Percentiles rank a stretch among this genome's conserved stretches.
Conservation (phyloP, 2,888 invertebrate species). For the Cabera pusaria region DNA sequence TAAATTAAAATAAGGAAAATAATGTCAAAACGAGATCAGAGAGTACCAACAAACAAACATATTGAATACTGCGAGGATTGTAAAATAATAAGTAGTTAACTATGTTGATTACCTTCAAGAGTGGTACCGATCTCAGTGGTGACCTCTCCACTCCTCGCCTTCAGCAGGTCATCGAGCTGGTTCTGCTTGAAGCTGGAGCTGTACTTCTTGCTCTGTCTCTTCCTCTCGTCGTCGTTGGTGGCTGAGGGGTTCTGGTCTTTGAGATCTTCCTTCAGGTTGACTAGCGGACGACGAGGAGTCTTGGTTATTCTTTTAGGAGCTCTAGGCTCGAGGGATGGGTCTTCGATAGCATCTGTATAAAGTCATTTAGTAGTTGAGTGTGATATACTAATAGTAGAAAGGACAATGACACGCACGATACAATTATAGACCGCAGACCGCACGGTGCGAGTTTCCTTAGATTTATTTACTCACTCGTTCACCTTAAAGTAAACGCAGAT, state of each 20-base stretch:
- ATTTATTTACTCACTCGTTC: too few species aligned
- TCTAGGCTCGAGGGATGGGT: slow-evolving; percentile 51
- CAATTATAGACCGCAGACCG: too few species aligned
- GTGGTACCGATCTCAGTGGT: slow-evolving; percentile 56
- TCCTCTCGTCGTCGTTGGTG: slow-evolving; percentile 70
- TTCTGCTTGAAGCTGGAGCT: slow-evolving; percentile 71
- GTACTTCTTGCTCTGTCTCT: slow-evolving; percentile 76
- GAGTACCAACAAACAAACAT: too few species aligned
- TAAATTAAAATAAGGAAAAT: too few species aligned
- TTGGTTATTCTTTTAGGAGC: slow-evolving; percentile 46
- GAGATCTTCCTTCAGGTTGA: slow-evolving; percentile 53
- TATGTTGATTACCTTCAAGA: slow-evolving; percentile 54
- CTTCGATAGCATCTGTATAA: slow-evolving; percentile 60
- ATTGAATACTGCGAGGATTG: too few species aligned
- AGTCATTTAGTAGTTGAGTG: slow-evolving; percentile 1
- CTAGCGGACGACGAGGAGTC: slow-evolving; percentile 61
- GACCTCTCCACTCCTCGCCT: slow-evolving; percentile 44
- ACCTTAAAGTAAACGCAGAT: too few species aligned
- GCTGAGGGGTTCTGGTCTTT: slow-evolving; percentile 70
- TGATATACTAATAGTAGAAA: too few species aligned
- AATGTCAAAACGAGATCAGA: too few species aligned
- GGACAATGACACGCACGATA: too few species aligned
- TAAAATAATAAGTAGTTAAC: too few species aligned
- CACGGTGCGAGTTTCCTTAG: too few species aligned
- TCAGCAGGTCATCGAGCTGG: slow-evolving; percentile 63